Conservation (phyloP, 2,113 vertebrate species). For the Crotalus tigris region DNA sequence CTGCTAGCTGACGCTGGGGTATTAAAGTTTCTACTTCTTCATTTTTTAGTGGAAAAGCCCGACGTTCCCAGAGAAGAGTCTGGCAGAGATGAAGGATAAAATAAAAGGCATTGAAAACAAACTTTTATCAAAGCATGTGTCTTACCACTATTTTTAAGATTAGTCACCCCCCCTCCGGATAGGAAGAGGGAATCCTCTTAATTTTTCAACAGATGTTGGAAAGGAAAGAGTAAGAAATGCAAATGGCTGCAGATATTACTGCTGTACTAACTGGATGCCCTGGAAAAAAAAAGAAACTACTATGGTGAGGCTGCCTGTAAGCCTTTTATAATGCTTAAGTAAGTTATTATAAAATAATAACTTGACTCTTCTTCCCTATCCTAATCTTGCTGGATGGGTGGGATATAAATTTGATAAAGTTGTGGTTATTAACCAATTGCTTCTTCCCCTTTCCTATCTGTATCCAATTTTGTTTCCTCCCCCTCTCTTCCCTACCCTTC, state of each 20-base stretch:
- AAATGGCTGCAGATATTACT: neutral
- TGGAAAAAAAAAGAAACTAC: neutral
- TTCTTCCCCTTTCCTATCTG: neutral
- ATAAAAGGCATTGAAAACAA: constrained; percentile 37
- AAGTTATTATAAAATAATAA: neutral
- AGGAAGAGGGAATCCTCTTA: neutral
- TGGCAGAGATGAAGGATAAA: constrained; percentile 56
- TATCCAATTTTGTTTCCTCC: neutral
- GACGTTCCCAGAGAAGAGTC: constrained; percentile 74
- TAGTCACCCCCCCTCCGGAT: neutral
- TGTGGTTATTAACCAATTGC: neutral
- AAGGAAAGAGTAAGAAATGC: neutral
- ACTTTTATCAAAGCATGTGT: neutral
- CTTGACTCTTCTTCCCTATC: neutral
- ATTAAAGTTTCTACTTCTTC: constrained; percentile 68
- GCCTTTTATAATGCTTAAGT: neutral
- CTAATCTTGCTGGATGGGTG: neutral
- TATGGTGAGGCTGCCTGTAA: neutral
- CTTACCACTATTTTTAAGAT: neutral
- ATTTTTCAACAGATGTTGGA: neutral
- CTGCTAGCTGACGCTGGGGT: constrained; percentile 53
- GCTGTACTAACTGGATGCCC: neutral
- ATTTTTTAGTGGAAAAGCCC: constrained; percentile 71
- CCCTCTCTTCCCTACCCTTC: neutral
- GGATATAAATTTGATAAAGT: neutral